phyloP scores from a whole-genome alignment of 2,113 vertebrate genomes.

The Ammospiza caudacuta region DNA sequence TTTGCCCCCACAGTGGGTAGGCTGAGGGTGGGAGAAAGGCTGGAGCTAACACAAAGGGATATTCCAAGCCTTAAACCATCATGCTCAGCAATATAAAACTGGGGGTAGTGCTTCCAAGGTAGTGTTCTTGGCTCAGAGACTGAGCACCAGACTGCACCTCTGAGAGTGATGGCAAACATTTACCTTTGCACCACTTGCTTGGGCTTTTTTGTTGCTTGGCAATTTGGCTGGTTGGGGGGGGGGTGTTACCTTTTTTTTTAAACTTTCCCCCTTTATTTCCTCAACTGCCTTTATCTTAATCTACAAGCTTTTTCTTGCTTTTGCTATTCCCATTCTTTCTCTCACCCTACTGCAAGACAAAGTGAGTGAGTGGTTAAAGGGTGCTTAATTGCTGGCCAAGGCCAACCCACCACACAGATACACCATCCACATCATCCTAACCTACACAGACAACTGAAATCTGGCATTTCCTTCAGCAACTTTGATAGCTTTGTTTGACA shows the following conservation, averaged over 20 bases:
- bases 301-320: neutral
- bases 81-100: neutral
- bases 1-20: neutral
- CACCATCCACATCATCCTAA: neutral
- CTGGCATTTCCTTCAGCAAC: neutral
- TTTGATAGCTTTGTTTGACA: neutral
- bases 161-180: neutral
- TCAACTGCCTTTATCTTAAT: neutral
- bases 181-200: neutral
- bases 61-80: neutral
- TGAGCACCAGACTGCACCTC: neutral
- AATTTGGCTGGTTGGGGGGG: neutral
- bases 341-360: neutral
- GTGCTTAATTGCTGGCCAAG: neutral
- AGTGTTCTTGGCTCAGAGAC: neutral
- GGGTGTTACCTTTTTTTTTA: neutral
- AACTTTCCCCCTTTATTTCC: neutral
- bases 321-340: neutral
- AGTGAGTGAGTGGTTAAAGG: rapidly evolving
- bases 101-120: rapidly evolving
- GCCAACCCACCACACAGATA: neutral
- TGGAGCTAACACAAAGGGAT: neutral
- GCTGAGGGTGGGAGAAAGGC: neutral
- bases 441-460: neutral
- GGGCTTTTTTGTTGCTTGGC: neutral